Percentiles rank a stretch among this genome's conserved stretches.
Evolutionary conservation across 2,888 invertebrate species (phyloP).

Genomic region (Odontothrips loti): DNA sequence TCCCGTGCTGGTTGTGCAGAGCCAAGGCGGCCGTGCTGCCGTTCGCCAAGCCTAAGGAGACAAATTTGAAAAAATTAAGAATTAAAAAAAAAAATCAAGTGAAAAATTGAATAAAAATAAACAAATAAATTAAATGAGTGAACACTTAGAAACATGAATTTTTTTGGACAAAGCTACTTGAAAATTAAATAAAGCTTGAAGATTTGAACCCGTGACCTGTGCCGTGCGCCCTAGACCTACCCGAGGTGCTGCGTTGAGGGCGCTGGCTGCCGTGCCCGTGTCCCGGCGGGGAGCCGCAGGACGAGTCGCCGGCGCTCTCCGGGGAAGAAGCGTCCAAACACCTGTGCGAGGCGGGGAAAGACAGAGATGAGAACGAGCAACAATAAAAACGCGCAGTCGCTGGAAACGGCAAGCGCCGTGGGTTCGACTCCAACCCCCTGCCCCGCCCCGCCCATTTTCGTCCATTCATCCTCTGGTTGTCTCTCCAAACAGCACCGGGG

Average conservation of each 20-base stretch:
- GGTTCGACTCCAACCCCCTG: neutral
- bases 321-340: conserved; percentile 4
- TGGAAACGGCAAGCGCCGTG: too few species aligned
- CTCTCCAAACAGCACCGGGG: neutral
- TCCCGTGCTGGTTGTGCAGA: neutral
- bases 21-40: neutral
- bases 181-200: too few species aligned
- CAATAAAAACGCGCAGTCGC: too few species aligned
- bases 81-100: neutral
- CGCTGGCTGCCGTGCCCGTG: neutral
- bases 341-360: neutral
- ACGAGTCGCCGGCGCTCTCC: conserved; percentile 8
- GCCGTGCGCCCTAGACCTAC: too few species aligned
- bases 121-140: too few species aligned
- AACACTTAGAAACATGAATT: too few species aligned
- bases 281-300: neutral
- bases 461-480: neutral
- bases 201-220: too few species aligned
- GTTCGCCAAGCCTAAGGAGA: neutral
- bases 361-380: neutral
- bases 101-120: neutral
- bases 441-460: neutral
- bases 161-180: too few species aligned
- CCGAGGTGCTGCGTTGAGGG: neutral
- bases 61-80: too few species aligned